These are phyloP conservation scores for Ranitomeya imitator DNA, from an alignment of 2,113 vertebrate species.

Conservation along the genomic window DNA sequence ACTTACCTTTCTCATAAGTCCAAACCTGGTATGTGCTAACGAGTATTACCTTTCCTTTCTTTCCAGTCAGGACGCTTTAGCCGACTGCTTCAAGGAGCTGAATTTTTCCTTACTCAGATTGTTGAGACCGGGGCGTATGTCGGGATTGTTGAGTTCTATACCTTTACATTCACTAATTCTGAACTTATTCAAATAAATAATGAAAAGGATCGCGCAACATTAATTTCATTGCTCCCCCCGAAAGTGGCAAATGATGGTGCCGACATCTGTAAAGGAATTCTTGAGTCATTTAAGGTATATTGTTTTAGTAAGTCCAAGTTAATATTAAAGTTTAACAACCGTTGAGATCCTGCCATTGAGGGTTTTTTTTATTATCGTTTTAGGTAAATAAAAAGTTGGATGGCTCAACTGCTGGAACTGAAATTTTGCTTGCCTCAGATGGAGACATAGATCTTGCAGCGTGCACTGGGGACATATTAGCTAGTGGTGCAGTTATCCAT, in stretches of 20 bases:
- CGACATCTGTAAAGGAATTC: conserved; percentile 64
- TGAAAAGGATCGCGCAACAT: conserved; percentile 29
- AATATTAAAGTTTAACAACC: not conserved
- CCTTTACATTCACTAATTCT: not conserved
- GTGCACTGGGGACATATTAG: conserved; percentile 59
- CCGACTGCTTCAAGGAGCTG: conserved; percentile 64
- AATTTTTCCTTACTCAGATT: conserved; percentile 64
- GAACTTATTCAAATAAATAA: conserved; percentile 56
- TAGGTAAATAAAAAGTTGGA: conserved; percentile 44
- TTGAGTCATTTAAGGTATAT: conserved; percentile 64
- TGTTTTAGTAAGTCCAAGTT: not conserved
- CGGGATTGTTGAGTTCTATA: conserved; percentile 68
- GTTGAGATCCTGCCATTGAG: too few relatives aligned
- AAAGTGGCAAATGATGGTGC: not conserved
- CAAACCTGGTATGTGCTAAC: not conserved
- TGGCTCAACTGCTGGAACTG: conserved; percentile 61
- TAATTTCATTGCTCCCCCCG: conserved; percentile 59
- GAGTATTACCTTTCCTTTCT: not conserved
- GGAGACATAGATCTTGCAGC: conserved; percentile 51
- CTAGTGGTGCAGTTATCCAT: conserved; percentile 64
- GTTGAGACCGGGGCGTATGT: conserved; percentile 66
- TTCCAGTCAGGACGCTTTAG: conserved; percentile 56
- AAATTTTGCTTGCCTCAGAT: conserved; percentile 70
- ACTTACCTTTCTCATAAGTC: too few relatives aligned
- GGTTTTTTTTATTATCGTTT: not conserved